Percentiles rank a stretch among this genome's conserved stretches.
Evolutionary conservation across 2,797 vertebrate species (phyloP).

Genomic region (Tiaroga cobitis): DNA sequence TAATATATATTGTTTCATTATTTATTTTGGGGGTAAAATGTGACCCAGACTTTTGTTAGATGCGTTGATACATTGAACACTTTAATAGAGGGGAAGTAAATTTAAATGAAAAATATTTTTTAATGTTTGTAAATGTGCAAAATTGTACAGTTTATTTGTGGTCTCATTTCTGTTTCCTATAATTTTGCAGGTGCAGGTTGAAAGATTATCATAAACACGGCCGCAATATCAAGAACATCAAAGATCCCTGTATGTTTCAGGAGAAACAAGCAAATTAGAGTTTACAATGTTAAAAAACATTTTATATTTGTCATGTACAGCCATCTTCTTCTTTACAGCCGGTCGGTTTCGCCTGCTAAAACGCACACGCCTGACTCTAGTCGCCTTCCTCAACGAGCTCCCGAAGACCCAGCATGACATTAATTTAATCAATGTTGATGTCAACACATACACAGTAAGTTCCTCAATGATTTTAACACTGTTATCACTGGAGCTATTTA

Average conservation of each 20-base stretch:
- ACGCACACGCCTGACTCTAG: slow-evolving; percentile 86
- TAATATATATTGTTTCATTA: neutral
- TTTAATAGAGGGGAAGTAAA: neutral
- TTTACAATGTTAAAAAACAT: neutral
- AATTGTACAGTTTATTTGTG: no score
- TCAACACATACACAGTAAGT: slow-evolving; percentile 87
- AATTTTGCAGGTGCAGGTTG: slow-evolving; percentile 77
- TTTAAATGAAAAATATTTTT: neutral
- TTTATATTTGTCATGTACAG: neutral
- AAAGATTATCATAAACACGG: slow-evolving; percentile 88
- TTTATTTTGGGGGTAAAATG: neutral
- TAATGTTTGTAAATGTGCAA: neutral
- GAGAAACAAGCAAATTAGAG: neutral
- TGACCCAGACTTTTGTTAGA: neutral
- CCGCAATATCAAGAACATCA: slow-evolving; percentile 87
- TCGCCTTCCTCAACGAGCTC: slow-evolving; percentile 91
- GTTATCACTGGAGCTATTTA: neutral
- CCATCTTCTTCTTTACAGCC: slow-evolving; percentile 67
- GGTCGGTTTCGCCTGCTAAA: slow-evolving; percentile 86
- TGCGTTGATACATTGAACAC: neutral
- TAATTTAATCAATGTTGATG: slow-evolving; percentile 86
- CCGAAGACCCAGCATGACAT: slow-evolving; percentile 91
- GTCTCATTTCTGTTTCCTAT: neutral
- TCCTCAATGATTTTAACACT: neutral
- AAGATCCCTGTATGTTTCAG: slow-evolving; percentile 85